Evolutionary conservation across 2,888 invertebrate genomes (phyloP), one percentile per base, ranked within the genome.

Genomic region (Drosophila maculinotata): DNA sequence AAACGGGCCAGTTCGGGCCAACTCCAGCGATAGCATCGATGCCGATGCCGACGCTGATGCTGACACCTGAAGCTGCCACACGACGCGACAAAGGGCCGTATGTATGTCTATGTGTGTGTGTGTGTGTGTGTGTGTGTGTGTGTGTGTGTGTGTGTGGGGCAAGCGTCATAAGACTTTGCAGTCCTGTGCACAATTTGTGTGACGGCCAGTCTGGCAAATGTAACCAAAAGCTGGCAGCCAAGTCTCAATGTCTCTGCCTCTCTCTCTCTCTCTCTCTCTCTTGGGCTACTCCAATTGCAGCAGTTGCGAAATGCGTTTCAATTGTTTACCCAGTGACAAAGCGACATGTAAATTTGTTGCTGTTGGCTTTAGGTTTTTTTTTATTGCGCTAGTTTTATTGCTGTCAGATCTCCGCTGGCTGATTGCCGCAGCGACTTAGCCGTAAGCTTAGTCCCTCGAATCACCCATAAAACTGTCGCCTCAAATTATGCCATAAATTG

Each of bases 401-500:
- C 57, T 69, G 49, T 44, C 66, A 76, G 73, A 68, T 72, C 52
- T 48, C 20, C 20, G 54, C 42, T 44, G 74, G 63, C 71, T 69
- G 79, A 74, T 73, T 76, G 75, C 74, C 48, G 38, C 45, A 3
- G 71, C 57, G 56, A 44, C 71, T 71, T 60, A 69, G 64, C 54
- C 58, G 26, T 12, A 10, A 30, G 66, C 72, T 76, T 57, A 69
- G 75, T 47, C 56, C 48, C 64, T 58, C 38, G 49, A 60, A 69
- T 54, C 62, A 42, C 6, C 45, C 49, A 59, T 77, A 74, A 76
- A 76, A 65, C 74, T 75, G 79, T 72, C 76, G 62, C 33, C 72
- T 79, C 51, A 65, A 81, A 80, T 76, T 84, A 77, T 69, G 78
- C 77, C 69, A 79, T 82, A 82, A 83, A 82, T 79, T 76, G 78